Percentiles rank a stretch among this genome's conserved stretches.
Conservation (phyloP, 2,797 vertebrate species). For the Jordanella pulchra region DNA sequence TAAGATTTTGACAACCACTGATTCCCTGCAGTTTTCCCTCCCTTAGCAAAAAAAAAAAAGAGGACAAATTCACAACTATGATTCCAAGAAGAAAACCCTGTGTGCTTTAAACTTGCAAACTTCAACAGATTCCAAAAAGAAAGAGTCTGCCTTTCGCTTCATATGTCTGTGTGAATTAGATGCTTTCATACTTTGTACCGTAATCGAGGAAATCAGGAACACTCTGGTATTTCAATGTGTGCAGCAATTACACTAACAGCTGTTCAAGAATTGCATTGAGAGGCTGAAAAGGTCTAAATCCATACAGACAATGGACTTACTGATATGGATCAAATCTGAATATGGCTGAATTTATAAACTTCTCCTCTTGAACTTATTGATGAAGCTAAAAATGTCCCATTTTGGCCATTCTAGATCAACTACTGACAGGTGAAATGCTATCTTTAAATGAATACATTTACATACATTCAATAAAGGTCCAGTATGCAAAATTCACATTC, state of each 20-base stretch:
- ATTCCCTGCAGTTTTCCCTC: constrained; percentile 75
- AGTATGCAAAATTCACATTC: too few relatives aligned
- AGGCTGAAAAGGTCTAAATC: constrained; percentile 63
- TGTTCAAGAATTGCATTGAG: constrained; percentile 60
- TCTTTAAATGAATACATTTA: not conserved
- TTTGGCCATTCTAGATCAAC: constrained; percentile 66
- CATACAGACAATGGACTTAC: constrained; percentile 55
- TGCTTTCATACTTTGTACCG: constrained; percentile 39
- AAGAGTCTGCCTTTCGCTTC: constrained; percentile 46
- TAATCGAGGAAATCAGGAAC: constrained; percentile 69
- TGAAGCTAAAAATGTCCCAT: constrained; percentile 52
- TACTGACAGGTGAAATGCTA: not conserved
- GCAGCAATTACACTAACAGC: constrained; percentile 70
- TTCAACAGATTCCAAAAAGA: constrained; percentile 73
- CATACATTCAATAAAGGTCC: too few relatives aligned
- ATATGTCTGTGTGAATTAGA: constrained; percentile 59
- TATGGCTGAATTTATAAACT: constrained; percentile 56
- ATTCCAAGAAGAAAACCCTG: constrained; percentile 71
- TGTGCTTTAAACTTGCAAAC: constrained; percentile 66
- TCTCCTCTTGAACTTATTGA: constrained; percentile 50
- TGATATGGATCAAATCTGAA: constrained; percentile 47
- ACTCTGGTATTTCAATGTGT: constrained; percentile 72
- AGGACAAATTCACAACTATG: constrained; percentile 70
- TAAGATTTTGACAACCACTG: constrained; percentile 80
- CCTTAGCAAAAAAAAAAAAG: constrained; percentile 48